phyloP scores from a whole-genome alignment of 2,797 vertebrate species.

The Gadopsis bispinosus region DNA sequence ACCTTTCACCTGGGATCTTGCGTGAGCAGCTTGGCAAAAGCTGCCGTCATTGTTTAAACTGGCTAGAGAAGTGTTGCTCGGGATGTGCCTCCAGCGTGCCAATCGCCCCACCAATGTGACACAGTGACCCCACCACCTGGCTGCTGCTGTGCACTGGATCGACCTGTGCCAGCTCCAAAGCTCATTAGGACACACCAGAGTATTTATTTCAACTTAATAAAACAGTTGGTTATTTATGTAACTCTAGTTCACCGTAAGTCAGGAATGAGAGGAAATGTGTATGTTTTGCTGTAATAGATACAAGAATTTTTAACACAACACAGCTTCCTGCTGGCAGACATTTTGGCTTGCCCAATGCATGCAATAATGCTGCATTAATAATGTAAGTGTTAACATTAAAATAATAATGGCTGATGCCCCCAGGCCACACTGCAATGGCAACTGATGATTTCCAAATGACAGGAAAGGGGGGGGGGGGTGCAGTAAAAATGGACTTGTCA shows the following conservation, averaged over 20 bases:
- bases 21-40: slow-evolving; percentile 18
- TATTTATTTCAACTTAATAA: neutral
- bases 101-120: slow-evolving; percentile 21
- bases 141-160: slow-evolving; percentile 18
- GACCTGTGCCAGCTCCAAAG: slow-evolving; percentile 18
- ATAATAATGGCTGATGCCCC: neutral
- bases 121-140: slow-evolving; percentile 49
- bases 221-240: neutral
- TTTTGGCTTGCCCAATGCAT: neutral
- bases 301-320: neutral
- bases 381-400: neutral
- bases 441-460: neutral
- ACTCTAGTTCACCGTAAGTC: neutral
- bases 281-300: neutral
- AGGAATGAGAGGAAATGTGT: neutral
- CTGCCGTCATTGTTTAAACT: slow-evolving; percentile 1
- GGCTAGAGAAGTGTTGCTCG: neutral
- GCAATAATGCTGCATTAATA: neutral
- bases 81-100: slow-evolving; percentile 23
- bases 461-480: neutral
- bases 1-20: slow-evolving; percentile 14
- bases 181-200: slow-evolving; percentile 8
- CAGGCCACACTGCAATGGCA: neutral
- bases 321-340: neutral
- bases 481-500: neutral